A percentile compares a stretch with the other conserved stretches of the same genome.
These are phyloP conservation scores for Amblyteles armatorius DNA, from an alignment of 2,888 invertebrate species.

Conservation along the genomic window DNA sequence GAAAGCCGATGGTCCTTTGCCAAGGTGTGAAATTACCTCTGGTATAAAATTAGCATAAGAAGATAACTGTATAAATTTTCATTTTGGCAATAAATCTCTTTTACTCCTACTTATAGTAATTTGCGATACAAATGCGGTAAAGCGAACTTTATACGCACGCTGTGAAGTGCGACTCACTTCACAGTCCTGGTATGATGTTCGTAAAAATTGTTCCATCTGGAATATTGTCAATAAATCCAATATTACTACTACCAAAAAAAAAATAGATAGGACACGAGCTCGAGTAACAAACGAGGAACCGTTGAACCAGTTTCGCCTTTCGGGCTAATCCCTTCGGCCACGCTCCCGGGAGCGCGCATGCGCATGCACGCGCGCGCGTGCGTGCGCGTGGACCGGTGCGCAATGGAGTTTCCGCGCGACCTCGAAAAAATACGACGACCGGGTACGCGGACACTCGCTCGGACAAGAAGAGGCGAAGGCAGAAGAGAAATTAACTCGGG, in stretches of 20 bases:
- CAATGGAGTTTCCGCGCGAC: not conserved
- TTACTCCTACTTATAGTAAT: no score
- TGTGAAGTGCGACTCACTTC: no score
- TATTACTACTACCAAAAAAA: no score
- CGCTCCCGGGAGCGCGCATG: constrained; percentile 17
- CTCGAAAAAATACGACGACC: not conserved
- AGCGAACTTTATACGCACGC: no score
- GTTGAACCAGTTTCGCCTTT: constrained; percentile 79
- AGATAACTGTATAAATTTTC: no score
- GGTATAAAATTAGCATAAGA: no score
- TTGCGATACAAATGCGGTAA: no score
- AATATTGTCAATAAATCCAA: no score
- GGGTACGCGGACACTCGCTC: not conserved
- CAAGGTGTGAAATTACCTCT: no score
- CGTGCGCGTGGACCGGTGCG: not conserved
- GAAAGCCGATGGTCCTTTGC: not conserved
- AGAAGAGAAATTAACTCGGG: constrained; percentile 39
- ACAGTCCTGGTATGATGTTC: no score
- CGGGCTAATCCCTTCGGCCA: constrained; percentile 70
- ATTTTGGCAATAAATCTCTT: no score
- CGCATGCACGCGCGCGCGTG: not conserved
- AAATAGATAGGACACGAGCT: not conserved
- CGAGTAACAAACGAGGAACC: constrained; percentile 68
- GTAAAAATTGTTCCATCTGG: no score
- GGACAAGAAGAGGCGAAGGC: not conserved